A percentile compares a stretch with the other conserved stretches of the same genome.
Conservation (phyloP, 1,140 invertebrate genomes). For the Gonatopus flavifemur region DNA sequence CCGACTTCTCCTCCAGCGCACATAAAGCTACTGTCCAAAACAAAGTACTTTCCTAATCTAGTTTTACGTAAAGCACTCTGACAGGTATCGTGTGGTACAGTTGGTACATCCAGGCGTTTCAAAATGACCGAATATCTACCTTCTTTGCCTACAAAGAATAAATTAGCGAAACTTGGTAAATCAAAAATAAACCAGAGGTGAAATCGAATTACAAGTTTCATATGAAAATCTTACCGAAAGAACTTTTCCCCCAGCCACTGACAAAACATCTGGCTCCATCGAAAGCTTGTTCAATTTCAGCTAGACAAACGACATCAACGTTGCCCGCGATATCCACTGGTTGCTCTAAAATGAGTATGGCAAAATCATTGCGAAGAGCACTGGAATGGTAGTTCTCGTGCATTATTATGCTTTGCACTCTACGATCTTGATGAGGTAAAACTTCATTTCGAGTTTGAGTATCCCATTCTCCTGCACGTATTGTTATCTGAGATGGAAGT, state of each 20-base stretch:
- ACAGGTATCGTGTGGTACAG: constrained; percentile 62
- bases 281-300: constrained; percentile 49
- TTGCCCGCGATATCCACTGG: constrained; percentile 57
- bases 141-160: constrained; percentile 25
- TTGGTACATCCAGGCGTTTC: constrained; percentile 66
- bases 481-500: constrained; percentile 49
- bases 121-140: constrained; percentile 59
- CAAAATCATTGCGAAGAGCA: constrained; percentile 64
- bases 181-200: constrained; percentile 5
- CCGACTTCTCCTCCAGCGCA: constrained; percentile 71
- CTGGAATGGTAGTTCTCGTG: constrained; percentile 56
- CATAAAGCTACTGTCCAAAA: constrained; percentile 68
- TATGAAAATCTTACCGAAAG: constrained; percentile 57
- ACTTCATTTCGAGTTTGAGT: constrained; percentile 61
- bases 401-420: constrained; percentile 51
- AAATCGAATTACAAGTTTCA: neutral
- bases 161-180: constrained; percentile 28
- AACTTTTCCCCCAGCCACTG: constrained; percentile 73
- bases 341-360: constrained; percentile 60
- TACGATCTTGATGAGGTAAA: constrained; percentile 61
- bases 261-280: constrained; percentile 62
- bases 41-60: constrained; percentile 64
- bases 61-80: constrained; percentile 61
- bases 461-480: constrained; percentile 63
- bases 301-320: constrained; percentile 64